Conservation (phyloP, 2,797 vertebrate species). For the Antrozous pallidus region DNA sequence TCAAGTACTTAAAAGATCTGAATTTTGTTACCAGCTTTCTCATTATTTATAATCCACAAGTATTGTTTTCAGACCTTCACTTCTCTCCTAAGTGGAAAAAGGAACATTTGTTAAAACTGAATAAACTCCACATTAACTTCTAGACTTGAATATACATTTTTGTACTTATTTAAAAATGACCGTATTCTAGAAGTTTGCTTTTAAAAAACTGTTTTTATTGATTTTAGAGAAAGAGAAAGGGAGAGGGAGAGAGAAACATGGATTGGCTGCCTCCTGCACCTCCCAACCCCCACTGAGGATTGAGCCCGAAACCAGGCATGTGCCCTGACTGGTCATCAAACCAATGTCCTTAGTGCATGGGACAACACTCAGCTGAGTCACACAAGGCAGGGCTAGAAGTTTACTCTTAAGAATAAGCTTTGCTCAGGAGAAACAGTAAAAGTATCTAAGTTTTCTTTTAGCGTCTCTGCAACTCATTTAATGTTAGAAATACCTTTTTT, state of each 20-base stretch:
- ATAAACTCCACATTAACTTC: not conserved
- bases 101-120: constrained; percentile 8
- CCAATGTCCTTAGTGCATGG: not conserved
- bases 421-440: constrained; percentile 3
- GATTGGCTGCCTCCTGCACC: not conserved
- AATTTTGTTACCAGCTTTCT: constrained; percentile 3
- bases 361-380: not conserved
- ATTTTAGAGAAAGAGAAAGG: not conserved
- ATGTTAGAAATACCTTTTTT: not conserved
- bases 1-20: not conserved
- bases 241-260: not conserved
- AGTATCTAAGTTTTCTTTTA: not conserved
- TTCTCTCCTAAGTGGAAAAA: not conserved
- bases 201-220: not conserved
- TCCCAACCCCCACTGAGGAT: not conserved
- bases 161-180: constrained; percentile 43
- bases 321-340: not conserved
- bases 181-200: not conserved
- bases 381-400: not conserved
- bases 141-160: constrained; percentile 35
- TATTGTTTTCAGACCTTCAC: not conserved
- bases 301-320: not conserved
- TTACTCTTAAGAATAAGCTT: not conserved
- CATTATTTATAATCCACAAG: constrained; percentile 5
- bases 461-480: not conserved